Conservation (phyloP, 1,140 invertebrate species). For the Eupristina koningsbergeri region DNA sequence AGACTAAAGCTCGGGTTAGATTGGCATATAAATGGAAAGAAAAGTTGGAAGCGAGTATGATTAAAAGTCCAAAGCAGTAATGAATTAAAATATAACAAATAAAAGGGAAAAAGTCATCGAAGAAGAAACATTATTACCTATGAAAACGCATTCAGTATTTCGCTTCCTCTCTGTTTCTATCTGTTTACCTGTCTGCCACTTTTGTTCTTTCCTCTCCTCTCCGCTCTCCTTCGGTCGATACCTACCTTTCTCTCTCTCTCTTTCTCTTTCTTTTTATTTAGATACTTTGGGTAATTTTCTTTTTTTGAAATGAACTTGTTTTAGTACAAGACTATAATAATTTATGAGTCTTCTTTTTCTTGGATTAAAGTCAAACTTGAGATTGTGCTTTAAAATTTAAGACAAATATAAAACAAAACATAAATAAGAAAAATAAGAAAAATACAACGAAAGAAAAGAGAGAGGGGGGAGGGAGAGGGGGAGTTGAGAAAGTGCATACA, state of each 20-base stretch:
- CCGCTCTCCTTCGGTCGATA: neutral
- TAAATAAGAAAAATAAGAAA: slow-evolving; percentile 19
- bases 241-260: neutral
- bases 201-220: neutral
- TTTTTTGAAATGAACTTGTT: neutral
- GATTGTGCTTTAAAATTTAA: slow-evolving; percentile 28
- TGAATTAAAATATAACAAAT: slow-evolving; percentile 1
- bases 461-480: neutral
- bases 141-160: slow-evolving; percentile 13
- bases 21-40: neutral
- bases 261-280: neutral
- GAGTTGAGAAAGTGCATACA: neutral
- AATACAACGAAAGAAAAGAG: neutral
- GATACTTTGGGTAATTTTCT: neutral
- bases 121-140: neutral
- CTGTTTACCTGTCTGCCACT: neutral
- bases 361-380: neutral
- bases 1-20: slow-evolving; percentile 17
- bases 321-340: neutral
- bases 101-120: neutral
- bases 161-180: slow-evolving; percentile 10
- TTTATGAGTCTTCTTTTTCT: neutral
- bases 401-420: no score
- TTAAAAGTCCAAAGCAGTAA: neutral
- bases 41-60: neutral